Base-by-base conservation (phyloP, 2,888 invertebrate genomes). In the Trachelus troglodyta region DNA sequence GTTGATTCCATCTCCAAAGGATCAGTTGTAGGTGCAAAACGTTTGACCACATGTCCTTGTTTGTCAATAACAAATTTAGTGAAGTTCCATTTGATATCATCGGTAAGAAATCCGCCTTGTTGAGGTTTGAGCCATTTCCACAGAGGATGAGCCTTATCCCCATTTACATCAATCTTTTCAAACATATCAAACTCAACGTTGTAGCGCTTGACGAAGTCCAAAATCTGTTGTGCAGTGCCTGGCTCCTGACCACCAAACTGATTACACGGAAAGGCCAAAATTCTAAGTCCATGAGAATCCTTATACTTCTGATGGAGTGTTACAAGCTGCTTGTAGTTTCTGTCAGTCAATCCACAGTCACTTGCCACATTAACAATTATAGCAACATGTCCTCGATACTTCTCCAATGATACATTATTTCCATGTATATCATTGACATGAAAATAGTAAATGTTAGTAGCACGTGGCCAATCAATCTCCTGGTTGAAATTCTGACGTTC, bases 281-380 rank as follows among this genome's bases (percentile, higher is more conserved):
- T 94, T 81, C 92, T 92, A 76, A 95, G 90, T 23, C 95, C 92
- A 89, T 95, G 94, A 79, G 93, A 93, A 85, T 95, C 95, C 69
- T 93, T 94, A 90, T 96, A 96, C 87, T 95, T 94, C 79, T 95
- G 94, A 89, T 95, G 94, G 79, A 98, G 91, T 84, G 94, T 93
- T 89, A 95, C 95, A 77, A 98, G 92, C 92, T 97, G 96, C 84
- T 95, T 95, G 92, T 97, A 97, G 92, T 97, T 96, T 80, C 93
- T 94, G 69, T 95, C 94, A 0, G 97, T 97, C 80, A 96, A 93
- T 12, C 97, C 97, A 92, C 97, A 98, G 87, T 97, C 94, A 33
- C 96, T 96, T 1, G 98, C 98, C 56, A 97, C 97, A 90, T 98
- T 98, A 6, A 97, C 96, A 79, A 98, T 95, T 71, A 98, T 93